phyloP scores from a whole-genome alignment of 2,113 vertebrate species.

The Erythrocebus patas region DNA sequence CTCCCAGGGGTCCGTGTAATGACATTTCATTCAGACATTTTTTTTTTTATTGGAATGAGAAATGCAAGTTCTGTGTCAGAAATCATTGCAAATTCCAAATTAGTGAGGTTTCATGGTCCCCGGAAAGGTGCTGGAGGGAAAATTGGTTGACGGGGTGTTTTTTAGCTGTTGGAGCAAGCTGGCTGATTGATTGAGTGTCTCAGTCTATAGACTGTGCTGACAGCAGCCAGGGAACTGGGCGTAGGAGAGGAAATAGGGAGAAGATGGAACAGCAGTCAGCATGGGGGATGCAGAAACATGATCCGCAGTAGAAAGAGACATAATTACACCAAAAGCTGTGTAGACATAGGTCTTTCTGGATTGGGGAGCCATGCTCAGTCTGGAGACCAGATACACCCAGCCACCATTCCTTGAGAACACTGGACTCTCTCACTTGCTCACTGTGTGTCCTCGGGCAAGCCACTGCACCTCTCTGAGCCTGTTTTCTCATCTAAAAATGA shows the following conservation, averaged over 20 bases:
- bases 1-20: background rate
- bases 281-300: rapidly evolving
- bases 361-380: background rate
- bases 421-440: background rate
- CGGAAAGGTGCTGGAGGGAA: constrained; percentile 57
- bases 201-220: constrained; percentile 48
- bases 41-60: constrained; percentile 39
- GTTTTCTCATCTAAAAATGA: background rate
- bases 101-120: constrained; percentile 65
- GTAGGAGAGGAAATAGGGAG: background rate
- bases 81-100: constrained; percentile 75
- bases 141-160: constrained; percentile 65
- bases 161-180: constrained; percentile 62
- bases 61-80: constrained; percentile 66
- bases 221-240: background rate
- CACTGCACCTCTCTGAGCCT: background rate
- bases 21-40: constrained; percentile 37
- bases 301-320: background rate
- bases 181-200: constrained; percentile 69
- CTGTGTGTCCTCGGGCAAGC: background rate
- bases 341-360: background rate
- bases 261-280: background rate
- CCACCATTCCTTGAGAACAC: background rate
- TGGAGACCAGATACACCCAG: background rate
- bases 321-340: background rate